Evolutionary conservation across 2,113 vertebrate species (phyloP).

Genomic region (Salvelinus sp.): DNA sequence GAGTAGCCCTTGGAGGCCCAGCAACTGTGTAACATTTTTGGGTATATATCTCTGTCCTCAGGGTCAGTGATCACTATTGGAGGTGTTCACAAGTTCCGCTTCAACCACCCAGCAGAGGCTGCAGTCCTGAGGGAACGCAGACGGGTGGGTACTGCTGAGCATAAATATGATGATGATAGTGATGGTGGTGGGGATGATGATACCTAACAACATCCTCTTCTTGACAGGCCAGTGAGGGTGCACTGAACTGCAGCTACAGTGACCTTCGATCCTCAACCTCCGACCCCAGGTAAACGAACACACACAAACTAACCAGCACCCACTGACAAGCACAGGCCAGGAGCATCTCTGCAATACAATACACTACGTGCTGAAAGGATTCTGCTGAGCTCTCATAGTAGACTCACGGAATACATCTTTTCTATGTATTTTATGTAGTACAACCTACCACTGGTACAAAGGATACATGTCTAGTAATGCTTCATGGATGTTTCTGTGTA

Average conservation of each 20-base stretch:
- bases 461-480: slow-evolving; percentile 22
- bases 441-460: slow-evolving; percentile 19
- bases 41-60: slow-evolving; percentile 51
- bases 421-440: slow-evolving; percentile 6
- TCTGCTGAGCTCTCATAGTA: background rate
- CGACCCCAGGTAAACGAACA: slow-evolving; percentile 62
- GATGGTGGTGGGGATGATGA: too few relatives aligned
- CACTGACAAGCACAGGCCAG: too few relatives aligned
- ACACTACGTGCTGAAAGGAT: background rate
- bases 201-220: background rate
- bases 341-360: too few relatives aligned
- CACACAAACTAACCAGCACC: background rate
- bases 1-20: background rate
- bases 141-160: slow-evolving; percentile 75
- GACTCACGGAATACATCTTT: slow-evolving; percentile 26
- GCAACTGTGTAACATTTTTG: slow-evolving; percentile 6
- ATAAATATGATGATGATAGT: too few relatives aligned
- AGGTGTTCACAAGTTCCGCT: slow-evolving; percentile 88
- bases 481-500: slow-evolving; percentile 24
- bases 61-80: slow-evolving; percentile 89
- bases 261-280: slow-evolving; percentile 56
- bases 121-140: slow-evolving; percentile 85
- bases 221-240: slow-evolving; percentile 76
- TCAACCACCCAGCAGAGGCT: slow-evolving; percentile 95
- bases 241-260: slow-evolving; percentile 62